These are phyloP conservation scores for Grus americana DNA, from an alignment of 2,113 vertebrate genomes.

Conservation along the genomic window DNA sequence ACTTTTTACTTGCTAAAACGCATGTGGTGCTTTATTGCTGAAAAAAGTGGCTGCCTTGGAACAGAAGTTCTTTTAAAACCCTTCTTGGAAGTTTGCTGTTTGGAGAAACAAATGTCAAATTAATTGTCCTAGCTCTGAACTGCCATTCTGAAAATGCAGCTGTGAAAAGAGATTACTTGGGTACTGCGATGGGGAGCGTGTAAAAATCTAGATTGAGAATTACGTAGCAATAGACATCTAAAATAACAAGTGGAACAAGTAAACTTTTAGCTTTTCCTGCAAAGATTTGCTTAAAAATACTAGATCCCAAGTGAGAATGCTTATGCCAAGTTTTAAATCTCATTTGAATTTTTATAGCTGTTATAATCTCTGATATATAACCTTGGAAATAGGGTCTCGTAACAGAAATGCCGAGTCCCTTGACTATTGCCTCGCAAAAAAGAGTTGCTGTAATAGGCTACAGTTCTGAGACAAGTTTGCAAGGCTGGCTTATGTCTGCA, in stretches of 20 bases:
- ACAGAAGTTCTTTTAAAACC: constrained; percentile 48
- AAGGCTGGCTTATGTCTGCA: neutral
- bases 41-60: neutral
- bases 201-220: neutral
- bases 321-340: constrained; percentile 23
- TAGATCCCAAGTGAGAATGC: neutral
- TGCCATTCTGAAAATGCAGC: neutral
- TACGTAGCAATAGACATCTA: neutral
- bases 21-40: constrained; percentile 28
- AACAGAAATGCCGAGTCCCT: constrained; percentile 24
- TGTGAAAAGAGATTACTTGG: neutral
- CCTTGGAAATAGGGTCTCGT: neutral
- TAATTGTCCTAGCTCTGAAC: neutral
- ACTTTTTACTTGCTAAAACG: constrained; percentile 52
- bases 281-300: constrained; percentile 23
- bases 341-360: constrained; percentile 55
- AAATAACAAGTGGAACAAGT: constrained; percentile 27
- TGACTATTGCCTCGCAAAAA: neutral
- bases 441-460: neutral
- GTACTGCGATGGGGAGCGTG: fast-evolving
- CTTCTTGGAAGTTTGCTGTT: neutral
- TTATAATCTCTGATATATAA: constrained; percentile 33
- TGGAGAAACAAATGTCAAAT: constrained; percentile 36
- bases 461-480: neutral
- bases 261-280: constrained; percentile 28